phyloP scores from a whole-genome alignment of 2,888 invertebrate genomes.

The Lagria hirta region DNA sequence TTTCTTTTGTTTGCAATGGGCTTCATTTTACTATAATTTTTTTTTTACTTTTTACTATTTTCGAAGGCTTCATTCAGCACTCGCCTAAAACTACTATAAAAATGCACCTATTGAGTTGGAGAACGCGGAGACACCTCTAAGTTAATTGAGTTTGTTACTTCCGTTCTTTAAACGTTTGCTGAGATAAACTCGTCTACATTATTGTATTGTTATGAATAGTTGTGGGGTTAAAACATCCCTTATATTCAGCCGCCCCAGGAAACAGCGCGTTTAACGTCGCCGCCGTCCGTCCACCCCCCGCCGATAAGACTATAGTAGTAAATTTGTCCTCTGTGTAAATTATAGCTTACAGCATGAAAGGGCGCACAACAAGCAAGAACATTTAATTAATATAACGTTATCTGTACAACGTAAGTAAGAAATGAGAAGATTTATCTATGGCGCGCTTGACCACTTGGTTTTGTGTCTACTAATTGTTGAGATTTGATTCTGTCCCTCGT shows the following conservation, averaged over 20 bases:
- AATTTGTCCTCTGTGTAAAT: slow-evolving; percentile 25
- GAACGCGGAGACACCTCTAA: too few relatives aligned
- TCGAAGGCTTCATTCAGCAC: too few relatives aligned
- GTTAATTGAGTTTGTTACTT: too few relatives aligned
- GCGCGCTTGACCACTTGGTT: slow-evolving; percentile 39
- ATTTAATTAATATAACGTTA: slow-evolving; percentile 27
- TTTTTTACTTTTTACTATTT: too few relatives aligned
- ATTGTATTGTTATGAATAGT: too few relatives aligned
- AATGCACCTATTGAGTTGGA: too few relatives aligned
- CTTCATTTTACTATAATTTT: too few relatives aligned
- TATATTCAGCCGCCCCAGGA: slow-evolving; percentile 6
- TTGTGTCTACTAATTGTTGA: slow-evolving; percentile 39
- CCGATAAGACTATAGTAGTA: slow-evolving; percentile 26
- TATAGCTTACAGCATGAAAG: slow-evolving; percentile 18
- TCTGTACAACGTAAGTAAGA: slow-evolving; percentile 30
- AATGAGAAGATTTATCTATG: slow-evolving; percentile 35
- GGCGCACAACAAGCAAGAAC: slow-evolving; percentile 26
- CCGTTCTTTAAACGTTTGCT: too few relatives aligned
- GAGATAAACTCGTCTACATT: too few relatives aligned
- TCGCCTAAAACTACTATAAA: too few relatives aligned
- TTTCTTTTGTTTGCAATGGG: too few relatives aligned
- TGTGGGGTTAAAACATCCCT: slow-evolving; percentile 3
- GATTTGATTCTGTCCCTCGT: slow-evolving; percentile 38
- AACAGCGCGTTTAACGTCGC: slow-evolving; percentile 1
- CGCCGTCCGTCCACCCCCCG: slow-evolving; percentile 18